Percentiles rank a stretch among this genome's conserved stretches.
Evolutionary conservation across 2,113 vertebrate species (phyloP).

Genomic region (Triplophysa dalaica): DNA sequence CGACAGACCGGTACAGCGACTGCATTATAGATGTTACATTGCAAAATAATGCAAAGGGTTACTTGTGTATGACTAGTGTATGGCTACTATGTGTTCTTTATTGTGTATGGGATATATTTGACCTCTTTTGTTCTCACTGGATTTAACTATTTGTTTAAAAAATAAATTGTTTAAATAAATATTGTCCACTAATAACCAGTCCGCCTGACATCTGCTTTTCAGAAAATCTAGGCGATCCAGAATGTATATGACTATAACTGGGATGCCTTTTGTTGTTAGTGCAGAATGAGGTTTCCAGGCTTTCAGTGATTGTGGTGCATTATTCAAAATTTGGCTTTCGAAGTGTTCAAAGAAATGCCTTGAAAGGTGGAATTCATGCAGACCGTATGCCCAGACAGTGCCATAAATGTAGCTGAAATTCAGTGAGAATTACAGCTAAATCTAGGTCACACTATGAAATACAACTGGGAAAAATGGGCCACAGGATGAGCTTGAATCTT

Average conservation of each 20-base stretch:
- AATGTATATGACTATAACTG: background rate
- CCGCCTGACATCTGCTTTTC: background rate
- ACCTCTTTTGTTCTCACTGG: no score
- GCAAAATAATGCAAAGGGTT: no score
- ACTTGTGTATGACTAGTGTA: no score
- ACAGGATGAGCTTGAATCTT: background rate
- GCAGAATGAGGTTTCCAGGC: background rate
- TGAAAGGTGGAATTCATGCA: background rate
- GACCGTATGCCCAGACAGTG: background rate
- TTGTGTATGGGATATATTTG: no score
- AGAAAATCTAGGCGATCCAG: background rate
- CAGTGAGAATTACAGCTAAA: constrained; percentile 10
- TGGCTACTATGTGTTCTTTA: no score
- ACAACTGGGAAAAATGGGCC: background rate
- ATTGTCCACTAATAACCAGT: no score
- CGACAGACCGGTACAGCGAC: no score
- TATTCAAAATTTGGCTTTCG: background rate
- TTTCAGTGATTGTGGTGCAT: background rate
- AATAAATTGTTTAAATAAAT: no score
- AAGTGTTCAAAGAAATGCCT: background rate
- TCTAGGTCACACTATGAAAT: background rate
- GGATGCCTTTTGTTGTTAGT: background rate
- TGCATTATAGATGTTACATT: no score
- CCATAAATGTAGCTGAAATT: background rate
- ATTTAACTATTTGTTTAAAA: no score